Percentiles rank a stretch among this genome's conserved stretches.
Evolutionary conservation across 2,888 invertebrate genomes (phyloP).

Genomic region (Polymixis flavicincta): DNA sequence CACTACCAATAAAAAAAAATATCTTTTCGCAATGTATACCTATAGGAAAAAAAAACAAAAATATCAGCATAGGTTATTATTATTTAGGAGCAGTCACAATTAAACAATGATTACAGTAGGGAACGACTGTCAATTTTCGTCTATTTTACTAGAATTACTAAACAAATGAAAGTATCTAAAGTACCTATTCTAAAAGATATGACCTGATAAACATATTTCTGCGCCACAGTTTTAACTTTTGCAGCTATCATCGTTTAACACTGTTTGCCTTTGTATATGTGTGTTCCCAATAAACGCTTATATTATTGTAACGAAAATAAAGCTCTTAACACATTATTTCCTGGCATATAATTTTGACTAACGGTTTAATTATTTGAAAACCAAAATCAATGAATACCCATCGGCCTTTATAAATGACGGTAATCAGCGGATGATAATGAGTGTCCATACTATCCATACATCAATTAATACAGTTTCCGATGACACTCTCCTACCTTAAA

Average conservation of each 20-base stretch:
- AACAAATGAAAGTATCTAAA: not conserved
- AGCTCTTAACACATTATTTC: no score
- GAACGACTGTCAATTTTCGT: not conserved
- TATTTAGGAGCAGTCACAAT: no score
- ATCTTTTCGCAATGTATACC: no score
- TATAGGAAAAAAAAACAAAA: no score
- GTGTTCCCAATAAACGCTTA: no score
- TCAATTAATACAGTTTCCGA: not conserved
- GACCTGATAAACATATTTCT: no score
- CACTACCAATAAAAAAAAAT: no score
- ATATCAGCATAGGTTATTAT: no score
- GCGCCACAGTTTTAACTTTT: no score
- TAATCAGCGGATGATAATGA: not conserved
- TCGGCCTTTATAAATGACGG: not conserved
- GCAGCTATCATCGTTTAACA: no score
- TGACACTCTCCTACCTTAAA: not conserved
- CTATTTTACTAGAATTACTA: not conserved
- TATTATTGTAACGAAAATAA: no score
- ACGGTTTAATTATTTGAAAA: not conserved
- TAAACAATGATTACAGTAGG: not conserved
- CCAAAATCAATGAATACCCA: not conserved
- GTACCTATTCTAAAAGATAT: not conserved
- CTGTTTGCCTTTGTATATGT: no score
- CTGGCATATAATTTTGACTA: not conserved
- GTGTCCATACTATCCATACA: slow-evolving; percentile 3